Percentiles rank a stretch among this genome's conserved stretches.
Evolutionary conservation across 2,888 invertebrate species (phyloP).

Genomic region (Drosophila stalkeri): DNA sequence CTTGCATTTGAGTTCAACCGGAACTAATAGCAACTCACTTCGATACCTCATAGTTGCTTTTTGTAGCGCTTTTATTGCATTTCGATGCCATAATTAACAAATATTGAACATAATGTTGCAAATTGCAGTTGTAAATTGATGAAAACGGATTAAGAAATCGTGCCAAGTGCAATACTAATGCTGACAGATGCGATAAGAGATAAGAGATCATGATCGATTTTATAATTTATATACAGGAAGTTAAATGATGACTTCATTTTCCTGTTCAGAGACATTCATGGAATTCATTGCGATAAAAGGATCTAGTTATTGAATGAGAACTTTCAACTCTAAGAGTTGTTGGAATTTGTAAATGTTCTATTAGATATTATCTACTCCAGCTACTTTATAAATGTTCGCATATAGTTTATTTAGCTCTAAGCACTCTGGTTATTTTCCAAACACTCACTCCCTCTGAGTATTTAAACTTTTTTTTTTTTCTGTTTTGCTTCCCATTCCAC

Average conservation of each 20-base stretch:
- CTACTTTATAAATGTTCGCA: neutral
- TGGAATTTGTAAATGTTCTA: no score
- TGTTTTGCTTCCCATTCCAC: neutral
- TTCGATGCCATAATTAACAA: slow-evolving; percentile 44
- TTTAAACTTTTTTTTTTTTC: slow-evolving; percentile 9
- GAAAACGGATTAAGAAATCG: neutral
- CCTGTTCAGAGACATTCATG: neutral
- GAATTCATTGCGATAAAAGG: neutral
- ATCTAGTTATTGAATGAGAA: no score
- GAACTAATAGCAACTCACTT: slow-evolving; percentile 37
- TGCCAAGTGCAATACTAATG: neutral
- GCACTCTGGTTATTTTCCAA: neutral
- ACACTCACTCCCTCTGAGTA: neutral
- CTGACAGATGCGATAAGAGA: neutral
- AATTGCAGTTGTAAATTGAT: slow-evolving; percentile 14
- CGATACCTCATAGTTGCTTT: slow-evolving; percentile 32
- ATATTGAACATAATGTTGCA: slow-evolving; percentile 12
- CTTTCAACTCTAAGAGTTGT: no score
- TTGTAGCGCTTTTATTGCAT: slow-evolving; percentile 39
- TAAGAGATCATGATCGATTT: neutral
- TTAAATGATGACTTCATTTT: neutral
- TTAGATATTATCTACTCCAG: no score
- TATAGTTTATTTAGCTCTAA: neutral
- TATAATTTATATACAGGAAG: neutral
- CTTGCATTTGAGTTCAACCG: slow-evolving; percentile 25